Base-by-base conservation (phyloP, 2,888 invertebrate species). In the Cryptocheilus praepositus region DNA sequence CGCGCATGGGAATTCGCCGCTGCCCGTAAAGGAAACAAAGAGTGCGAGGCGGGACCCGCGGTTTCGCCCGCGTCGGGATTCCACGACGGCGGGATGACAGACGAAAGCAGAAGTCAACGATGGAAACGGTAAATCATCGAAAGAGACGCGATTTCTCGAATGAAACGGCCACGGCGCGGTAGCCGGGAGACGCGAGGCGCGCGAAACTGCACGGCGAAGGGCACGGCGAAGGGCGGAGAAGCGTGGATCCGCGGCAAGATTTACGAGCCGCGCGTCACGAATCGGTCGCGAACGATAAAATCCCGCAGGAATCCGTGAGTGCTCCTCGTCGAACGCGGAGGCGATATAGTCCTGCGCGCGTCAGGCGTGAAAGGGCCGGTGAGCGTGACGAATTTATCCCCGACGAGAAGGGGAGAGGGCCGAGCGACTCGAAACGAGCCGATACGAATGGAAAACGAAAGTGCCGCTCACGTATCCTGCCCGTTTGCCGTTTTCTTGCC, bases 391-490 rank as follows among this genome's bases (percentile, higher is more conserved):
- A 75, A 74, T 71, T 70, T 56, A 71, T 56, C 66, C 54, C 45
- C 65, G 52, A 54, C 58, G 45, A 60, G 8, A 51, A 45, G 16
- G 60, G 18, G 13, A 4, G 51, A 22, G 52, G 52, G 28, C 49
- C 3, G 18, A 16, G n/a, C 49, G 8, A 36, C 36, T 25, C 61
- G 55, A 56, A 67, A 65, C 62, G 61, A 51, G 11, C 53, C 69
- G 69, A 61, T 63, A 53, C 63, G 63, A 67, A 69, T 67, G 69
- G 73, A 75, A 73, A 73, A 69, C 46, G 67, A 73, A 73, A 76
- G 71, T 70, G 73, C 64, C 64, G 66, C 54, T 65, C 46, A 52
- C 52, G 36, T n/a, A 28, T 21, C 21, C 22, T 53, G 18, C 53
- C 5, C 36, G 7, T 11, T 1, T 11, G 36, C 36, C 36, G 36